Evolutionary conservation across 1,140 invertebrate genomes (phyloP).

Genomic region (Caenorhabditis elegans): WBcel235 BX284605.5:9951501-9952000

Average conservation of each 20-base stretch:
- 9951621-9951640: constrained; percentile 51
- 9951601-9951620: constrained; percentile 45
- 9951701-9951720: neutral
- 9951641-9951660: constrained; percentile 53
- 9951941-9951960: neutral
- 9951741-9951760: constrained; percentile 41
- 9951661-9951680: constrained; percentile 48
- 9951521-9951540: neutral
- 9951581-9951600: constrained; percentile 48
- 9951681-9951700: neutral
- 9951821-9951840: constrained; percentile 1
- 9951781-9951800: constrained; percentile 43
- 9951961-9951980: constrained; percentile 34
- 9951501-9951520: too few species aligned
- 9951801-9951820: constrained; percentile 43
- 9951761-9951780: constrained; percentile 43
- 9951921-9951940: constrained; percentile 40
- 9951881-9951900: constrained; percentile 47
- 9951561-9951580: constrained; percentile 49
- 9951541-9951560: constrained; percentile 50
- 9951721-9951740: constrained; percentile 20
- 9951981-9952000: neutral
- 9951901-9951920: constrained; percentile 44
- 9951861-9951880: neutral
- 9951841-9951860: neutral